Conservation (phyloP, 2,797 vertebrate species). For the Xerus rutilus region DNA sequence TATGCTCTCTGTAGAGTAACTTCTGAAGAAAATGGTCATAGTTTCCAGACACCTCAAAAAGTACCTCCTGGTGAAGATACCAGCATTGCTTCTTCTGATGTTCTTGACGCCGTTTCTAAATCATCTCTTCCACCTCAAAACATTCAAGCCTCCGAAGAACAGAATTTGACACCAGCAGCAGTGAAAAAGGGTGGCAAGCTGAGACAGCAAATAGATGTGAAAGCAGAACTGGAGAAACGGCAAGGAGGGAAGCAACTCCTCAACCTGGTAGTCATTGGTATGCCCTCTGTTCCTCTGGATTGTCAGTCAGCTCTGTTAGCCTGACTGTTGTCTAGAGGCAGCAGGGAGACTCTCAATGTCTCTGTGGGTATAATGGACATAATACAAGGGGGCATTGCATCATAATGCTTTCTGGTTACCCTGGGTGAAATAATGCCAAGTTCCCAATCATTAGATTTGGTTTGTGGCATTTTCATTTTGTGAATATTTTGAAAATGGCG, state of each 20-base stretch:
- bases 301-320: not conserved
- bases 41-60: constrained; percentile 84
- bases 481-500: constrained; percentile 52
- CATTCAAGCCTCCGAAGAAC: constrained; percentile 89
- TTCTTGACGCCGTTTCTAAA: constrained; percentile 86
- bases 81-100: constrained; percentile 62
- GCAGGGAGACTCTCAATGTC: not conserved
- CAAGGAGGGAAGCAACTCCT: constrained; percentile 97
- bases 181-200: constrained; percentile 92
- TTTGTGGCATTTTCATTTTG: constrained; percentile 52
- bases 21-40: constrained; percentile 92
- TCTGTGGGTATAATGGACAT: not conserved
- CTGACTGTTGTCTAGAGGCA: not conserved
- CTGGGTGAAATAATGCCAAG: not conserved
- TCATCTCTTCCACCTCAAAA: constrained; percentile 85
- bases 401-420: constrained; percentile 15
- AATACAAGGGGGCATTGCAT: constrained; percentile 13
- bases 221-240: constrained; percentile 96
- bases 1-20: constrained; percentile 85
- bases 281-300: constrained; percentile 18
- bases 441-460: not conserved
- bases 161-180: constrained; percentile 84
- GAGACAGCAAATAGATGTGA: constrained; percentile 94
- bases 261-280: constrained; percentile 98
- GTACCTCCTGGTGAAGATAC: constrained; percentile 87